Percentiles rank a stretch among this genome's conserved stretches.
Evolutionary conservation across 37 sponge, comb jelly and placozoan genomes (phyloP).

Genomic region (Diacarnus erythraeanus): DNA sequence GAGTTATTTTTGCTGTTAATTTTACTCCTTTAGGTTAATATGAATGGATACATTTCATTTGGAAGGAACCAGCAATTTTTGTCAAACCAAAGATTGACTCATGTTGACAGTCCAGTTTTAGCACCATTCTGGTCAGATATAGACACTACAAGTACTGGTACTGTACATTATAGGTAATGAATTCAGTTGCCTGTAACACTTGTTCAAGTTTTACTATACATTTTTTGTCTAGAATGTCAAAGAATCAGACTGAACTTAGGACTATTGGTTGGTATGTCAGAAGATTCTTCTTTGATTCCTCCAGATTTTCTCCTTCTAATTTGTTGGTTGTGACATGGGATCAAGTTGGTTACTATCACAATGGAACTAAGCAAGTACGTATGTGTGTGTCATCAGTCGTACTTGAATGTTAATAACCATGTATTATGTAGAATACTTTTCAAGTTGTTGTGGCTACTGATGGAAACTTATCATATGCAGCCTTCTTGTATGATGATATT

Average conservation of each 20-base stretch:
- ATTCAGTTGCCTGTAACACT: neutral
- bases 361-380: conserved; percentile 1
- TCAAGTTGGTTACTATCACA: neutral
- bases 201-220: neutral
- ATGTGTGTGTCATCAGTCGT: neutral
- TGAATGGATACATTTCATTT: conserved; percentile 2
- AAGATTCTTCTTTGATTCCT: neutral
- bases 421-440: conserved; percentile 9
- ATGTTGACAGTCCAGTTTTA: neutral
- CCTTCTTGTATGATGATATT: conserved; percentile 8
- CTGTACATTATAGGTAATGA: conserved; percentile 4
- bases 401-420: neutral
- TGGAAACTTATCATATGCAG: conserved; percentile 4
- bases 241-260: neutral
- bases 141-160: neutral
- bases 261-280: neutral
- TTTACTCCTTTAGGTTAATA: neutral
- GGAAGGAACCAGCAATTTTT: neutral
- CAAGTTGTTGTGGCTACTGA: conserved; percentile 13
- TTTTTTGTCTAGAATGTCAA: neutral
- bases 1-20: too few species aligned
- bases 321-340: conserved; percentile 1
- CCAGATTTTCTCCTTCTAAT: neutral
- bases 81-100: neutral
- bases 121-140: conserved; percentile 7